Percentiles rank a stretch among this genome's conserved stretches.
These are phyloP conservation scores for Volucella bombylans DNA, from an alignment of 2,888 invertebrate genomes.

Conservation along the genomic window DNA sequence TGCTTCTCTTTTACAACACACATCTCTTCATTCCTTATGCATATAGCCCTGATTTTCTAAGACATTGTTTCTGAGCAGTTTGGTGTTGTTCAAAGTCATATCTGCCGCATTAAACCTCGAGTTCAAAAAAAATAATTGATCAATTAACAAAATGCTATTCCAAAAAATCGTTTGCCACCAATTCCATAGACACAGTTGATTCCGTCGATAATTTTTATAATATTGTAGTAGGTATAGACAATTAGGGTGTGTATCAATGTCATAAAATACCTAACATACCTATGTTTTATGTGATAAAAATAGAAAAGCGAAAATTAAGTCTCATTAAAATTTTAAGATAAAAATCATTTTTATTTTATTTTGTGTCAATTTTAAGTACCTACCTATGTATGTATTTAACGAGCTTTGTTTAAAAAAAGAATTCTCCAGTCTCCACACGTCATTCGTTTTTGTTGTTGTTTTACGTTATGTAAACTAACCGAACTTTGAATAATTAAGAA, in stretches of 20 bases:
- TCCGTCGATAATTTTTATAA: neutral
- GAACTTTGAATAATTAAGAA: slow-evolving; percentile 36
- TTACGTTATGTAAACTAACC: neutral
- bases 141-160: neutral
- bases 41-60: too few relatives aligned
- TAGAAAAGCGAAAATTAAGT: slow-evolving; percentile 10
- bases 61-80: too few relatives aligned
- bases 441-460: neutral
- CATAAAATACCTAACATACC: neutral
- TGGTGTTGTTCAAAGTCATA: too few relatives aligned
- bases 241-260: slow-evolving; percentile 8
- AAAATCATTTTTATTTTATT: too few relatives aligned
- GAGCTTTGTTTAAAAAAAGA: neutral
- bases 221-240: slow-evolving; percentile 17
- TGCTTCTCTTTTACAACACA: too few relatives aligned
- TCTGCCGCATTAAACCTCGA: too few relatives aligned
- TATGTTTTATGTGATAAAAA: neutral
- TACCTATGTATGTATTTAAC: too few relatives aligned
- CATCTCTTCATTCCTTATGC: too few relatives aligned
- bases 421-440: neutral
- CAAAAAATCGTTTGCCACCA: neutral
- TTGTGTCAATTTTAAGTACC: too few relatives aligned
- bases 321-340: neutral
- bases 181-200: neutral
- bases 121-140: neutral